Base-by-base conservation (phyloP, 2,113 vertebrate genomes). In the Zootoca vivipara region DNA sequence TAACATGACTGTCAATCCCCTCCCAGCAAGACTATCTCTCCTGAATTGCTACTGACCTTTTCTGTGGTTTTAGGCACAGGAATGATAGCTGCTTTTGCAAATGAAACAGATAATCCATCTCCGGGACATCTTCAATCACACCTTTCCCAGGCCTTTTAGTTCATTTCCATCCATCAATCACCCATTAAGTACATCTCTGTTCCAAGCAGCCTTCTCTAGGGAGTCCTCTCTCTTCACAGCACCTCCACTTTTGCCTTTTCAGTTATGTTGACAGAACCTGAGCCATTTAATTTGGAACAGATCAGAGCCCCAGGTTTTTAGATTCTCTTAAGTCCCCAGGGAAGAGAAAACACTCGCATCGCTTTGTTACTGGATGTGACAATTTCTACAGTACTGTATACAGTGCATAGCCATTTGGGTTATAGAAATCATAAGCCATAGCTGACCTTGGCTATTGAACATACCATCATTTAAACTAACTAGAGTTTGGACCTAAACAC, bases 121-220 rank as follows among this genome's bases (percentile, higher is more conserved):
- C 62, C 35, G 1, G 64, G 64, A 78, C 72, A 82, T 78, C 69
- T 90, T 70, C 84, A 75, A n/a, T 62, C 70, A 69, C 12, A 12
- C 16, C 16, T 85, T 52, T 81, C 56, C 67, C 58, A 81, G 24
- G 28, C 62, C 40, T 83, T 88, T 65, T 6, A 5, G 33, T 77
- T 82, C 42, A 78, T 82, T 83, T 74, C 79, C 64, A 77, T 67
- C 87, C 62, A 90, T 90, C 80, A 77, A 78, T 78, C 84, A 89
- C 62, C 65, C 78, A 46, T 75, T 86, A 69, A 86, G 72, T 85
- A 77, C 40, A 52, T 78, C 67, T 75, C 35, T 52, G 22, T 75
- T 42, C 58, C 79, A 58, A 77, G 74, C 85, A 78, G 46, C 35
- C 20, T 38, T 83, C 79, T 65, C 72, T 16, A 73, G 73, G 46